Evolutionary conservation across 2,113 vertebrate genomes (phyloP), one percentile per base, ranked within the genome.

Genomic region (Misgurnus mizolepis): DNA sequence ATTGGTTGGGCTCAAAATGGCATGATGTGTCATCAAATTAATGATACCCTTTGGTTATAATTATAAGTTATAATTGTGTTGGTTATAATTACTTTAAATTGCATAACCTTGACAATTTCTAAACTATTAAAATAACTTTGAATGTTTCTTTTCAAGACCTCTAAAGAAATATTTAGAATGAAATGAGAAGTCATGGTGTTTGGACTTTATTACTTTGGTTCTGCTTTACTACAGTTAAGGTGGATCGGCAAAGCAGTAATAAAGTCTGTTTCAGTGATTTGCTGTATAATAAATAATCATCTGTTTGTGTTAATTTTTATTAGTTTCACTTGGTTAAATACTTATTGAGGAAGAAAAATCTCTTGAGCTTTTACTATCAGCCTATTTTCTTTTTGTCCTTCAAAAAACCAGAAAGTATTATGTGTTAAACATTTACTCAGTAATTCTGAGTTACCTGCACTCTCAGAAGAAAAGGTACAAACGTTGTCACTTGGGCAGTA

Each of bases 31-130:
- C 73, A 76, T 76, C 60, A 64, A 62, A 76, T 64, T 76, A 64
- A 76, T 76, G 60, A 76, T 76, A 76, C 73, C 60, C 58, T 76
- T 76, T 76, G 73, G 73, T 64, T 76, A 64, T 76, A 76, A 76
- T 76, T 76, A 74, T 61, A 60, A 15, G 40, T 74, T 74, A 45
- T 74, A 74, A 60, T 74, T 60, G 49, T 76, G 18, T 76, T 76
- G 43, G 58, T 64, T 50, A n/a, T 76, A 76, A 76, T 76, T 76
- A 76, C 43, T 76, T 50, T 76, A 64, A 76, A 76, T 76, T 49
- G 60, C 73, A 62, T 39, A 76, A 47, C 58, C 41, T 6, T 76
- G 58, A 14, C 43, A 76, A 39, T 41, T 8, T 64, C 41, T 64
- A 62, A 64, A 76, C 60, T 43, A 43, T 45, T 60, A 2, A 27